Conservation (phyloP, 1,140 invertebrate genomes). For the Tribolium madens region DNA sequence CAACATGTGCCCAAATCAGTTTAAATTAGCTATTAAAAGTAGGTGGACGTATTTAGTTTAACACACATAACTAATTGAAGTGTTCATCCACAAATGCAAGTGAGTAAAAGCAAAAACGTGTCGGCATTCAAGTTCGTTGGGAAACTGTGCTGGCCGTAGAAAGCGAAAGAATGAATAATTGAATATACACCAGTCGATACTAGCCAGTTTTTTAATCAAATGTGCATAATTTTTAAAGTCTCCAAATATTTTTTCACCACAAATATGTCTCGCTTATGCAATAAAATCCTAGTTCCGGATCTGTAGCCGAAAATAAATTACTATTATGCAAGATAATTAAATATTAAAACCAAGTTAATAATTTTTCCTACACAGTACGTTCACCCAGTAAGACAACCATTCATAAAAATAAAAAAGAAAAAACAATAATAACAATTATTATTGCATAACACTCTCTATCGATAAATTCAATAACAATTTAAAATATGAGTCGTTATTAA, state of each 20-base stretch:
- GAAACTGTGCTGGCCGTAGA: constrained; percentile 45
- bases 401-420: neutral
- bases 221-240: constrained; percentile 15
- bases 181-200: constrained; percentile 17
- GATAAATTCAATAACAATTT: no score
- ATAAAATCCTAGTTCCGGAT: neutral
- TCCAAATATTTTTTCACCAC: neutral
- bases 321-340: neutral
- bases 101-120: constrained; percentile 46
- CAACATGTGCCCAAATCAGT: neutral
- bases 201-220: constrained; percentile 22
- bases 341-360: neutral
- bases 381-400: neutral
- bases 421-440: neutral
- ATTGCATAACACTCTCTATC: neutral
- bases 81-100: constrained; percentile 37
- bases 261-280: neutral
- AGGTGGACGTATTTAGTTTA: constrained; percentile 7
- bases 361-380: neutral
- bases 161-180: constrained; percentile 47
- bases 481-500: no score
- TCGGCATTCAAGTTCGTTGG: constrained; percentile 42
- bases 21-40: neutral
- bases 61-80: constrained; percentile 17
- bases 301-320: neutral